phyloP scores from a whole-genome alignment of 2,113 vertebrate species.

The Nesoenas mayeri region DNA sequence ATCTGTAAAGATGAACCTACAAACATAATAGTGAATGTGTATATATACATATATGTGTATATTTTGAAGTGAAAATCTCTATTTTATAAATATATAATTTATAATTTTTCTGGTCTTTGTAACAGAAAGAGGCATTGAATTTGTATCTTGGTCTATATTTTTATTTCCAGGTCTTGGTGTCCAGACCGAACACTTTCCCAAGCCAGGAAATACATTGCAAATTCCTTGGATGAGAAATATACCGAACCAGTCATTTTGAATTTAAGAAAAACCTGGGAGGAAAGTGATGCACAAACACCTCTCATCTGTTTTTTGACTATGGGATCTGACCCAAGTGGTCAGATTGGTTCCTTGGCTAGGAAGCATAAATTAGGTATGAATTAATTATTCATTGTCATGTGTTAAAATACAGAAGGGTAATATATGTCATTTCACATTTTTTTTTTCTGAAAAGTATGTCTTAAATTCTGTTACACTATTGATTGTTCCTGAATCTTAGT shows the following conservation, averaged over 20 bases:
- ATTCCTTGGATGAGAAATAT: slow-evolving; percentile 76
- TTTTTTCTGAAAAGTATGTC: background rate
- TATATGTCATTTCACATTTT: background rate
- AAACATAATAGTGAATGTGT: background rate
- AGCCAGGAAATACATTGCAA: slow-evolving; percentile 78
- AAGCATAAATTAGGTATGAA: slow-evolving; percentile 78
- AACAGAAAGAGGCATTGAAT: background rate
- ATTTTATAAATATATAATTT: background rate
- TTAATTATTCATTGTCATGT: background rate
- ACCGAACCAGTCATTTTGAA: slow-evolving; percentile 80
- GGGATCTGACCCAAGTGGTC: slow-evolving; percentile 79
- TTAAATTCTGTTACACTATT: background rate
- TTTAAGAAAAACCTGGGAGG: slow-evolving; percentile 79
- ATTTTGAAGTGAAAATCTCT: background rate
- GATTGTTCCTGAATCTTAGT: background rate
- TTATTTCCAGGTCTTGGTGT: slow-evolving; percentile 77
- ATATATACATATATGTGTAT: background rate
- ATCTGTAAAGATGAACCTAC: background rate
- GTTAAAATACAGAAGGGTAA: background rate
- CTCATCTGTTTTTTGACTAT: slow-evolving; percentile 81
- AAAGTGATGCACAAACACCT: slow-evolving; percentile 75
- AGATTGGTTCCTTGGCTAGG: slow-evolving; percentile 75
- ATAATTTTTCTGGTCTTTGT: background rate
- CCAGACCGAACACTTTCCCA: slow-evolving; percentile 80
- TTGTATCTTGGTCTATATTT: slow-evolving; percentile 1